Conservation (phyloP, 2,888 invertebrate genomes). For the Thymelicus sylvestris region DNA sequence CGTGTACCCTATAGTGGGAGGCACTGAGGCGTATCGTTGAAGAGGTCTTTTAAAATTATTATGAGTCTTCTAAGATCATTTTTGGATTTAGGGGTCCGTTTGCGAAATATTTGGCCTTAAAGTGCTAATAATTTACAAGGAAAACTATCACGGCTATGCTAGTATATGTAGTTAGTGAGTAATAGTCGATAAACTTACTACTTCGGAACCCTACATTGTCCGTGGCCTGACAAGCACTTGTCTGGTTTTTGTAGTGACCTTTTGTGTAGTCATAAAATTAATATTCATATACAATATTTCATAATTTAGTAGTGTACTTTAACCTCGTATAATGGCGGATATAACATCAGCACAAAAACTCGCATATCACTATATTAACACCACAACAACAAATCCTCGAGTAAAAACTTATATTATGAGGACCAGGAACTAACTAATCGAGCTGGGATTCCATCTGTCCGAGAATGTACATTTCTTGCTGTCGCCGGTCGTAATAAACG, state of each 20-base stretch:
- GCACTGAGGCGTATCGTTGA: too few species aligned
- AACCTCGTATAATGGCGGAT: constrained; percentile 9
- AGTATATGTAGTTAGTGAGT: too few species aligned
- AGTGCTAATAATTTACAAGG: too few species aligned
- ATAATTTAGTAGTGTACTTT: neutral
- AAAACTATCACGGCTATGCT: too few species aligned
- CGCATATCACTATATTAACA: constrained; percentile 19
- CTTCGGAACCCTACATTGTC: too few species aligned
- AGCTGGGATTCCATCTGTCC: constrained; percentile 37
- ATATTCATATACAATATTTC: constrained; percentile 7
- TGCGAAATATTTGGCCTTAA: too few species aligned
- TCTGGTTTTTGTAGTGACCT: neutral
- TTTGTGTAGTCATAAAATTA: neutral
- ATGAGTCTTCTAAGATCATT: too few species aligned
- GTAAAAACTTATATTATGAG: constrained; percentile 22
- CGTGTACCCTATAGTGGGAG: too few species aligned
- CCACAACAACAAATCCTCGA: constrained; percentile 1
- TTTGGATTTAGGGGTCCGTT: too few species aligned
- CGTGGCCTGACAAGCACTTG: too few species aligned
- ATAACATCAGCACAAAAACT: constrained; percentile 30
- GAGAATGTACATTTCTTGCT: constrained; percentile 26
- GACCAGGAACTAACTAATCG: constrained; percentile 39
- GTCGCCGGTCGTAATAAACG: constrained; percentile 29
- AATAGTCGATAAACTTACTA: too few species aligned
- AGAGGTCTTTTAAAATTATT: too few species aligned